A percentile compares a stretch with the other conserved stretches of the same genome.
Conservation (phyloP, 1,140 invertebrate genomes). For the Anastrepha ludens region DNA sequence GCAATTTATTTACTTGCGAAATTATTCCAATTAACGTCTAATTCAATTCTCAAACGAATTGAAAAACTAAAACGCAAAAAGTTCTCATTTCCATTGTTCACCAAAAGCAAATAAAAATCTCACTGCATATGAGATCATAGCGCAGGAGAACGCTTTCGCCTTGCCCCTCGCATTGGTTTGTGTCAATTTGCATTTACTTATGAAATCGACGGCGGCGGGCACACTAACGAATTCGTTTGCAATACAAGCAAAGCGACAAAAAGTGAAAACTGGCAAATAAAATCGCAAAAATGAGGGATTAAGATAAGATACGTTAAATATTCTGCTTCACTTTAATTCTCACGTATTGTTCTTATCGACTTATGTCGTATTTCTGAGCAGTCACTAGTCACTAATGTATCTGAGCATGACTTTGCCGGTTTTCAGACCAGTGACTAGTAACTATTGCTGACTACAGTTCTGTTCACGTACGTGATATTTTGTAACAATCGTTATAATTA, state of each 20-base stretch:
- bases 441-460: too few relatives aligned
- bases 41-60: not conserved
- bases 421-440: too few relatives aligned
- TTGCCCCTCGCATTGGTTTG: not conserved
- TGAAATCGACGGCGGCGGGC: not conserved
- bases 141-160: not conserved
- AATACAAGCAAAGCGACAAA: not conserved
- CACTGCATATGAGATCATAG: not conserved
- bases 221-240: not conserved
- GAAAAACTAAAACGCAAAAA: conserved; percentile 4
- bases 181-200: conserved; percentile 19
- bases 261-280: not conserved
- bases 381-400: not conserved
- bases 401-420: not conserved
- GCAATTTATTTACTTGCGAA: not conserved
- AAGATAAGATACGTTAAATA: conserved; percentile 13
- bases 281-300: not conserved
- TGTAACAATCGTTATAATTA: too few relatives aligned
- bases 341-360: not conserved
- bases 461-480: too few relatives aligned
- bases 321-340: not conserved
- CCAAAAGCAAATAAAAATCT: not conserved
- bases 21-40: conserved; percentile 23
- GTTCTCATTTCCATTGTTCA: not conserved
- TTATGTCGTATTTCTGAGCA: not conserved